Base-by-base conservation (phyloP, 2,888 invertebrate species). In the Dasysyrphus albostriatus region DNA sequence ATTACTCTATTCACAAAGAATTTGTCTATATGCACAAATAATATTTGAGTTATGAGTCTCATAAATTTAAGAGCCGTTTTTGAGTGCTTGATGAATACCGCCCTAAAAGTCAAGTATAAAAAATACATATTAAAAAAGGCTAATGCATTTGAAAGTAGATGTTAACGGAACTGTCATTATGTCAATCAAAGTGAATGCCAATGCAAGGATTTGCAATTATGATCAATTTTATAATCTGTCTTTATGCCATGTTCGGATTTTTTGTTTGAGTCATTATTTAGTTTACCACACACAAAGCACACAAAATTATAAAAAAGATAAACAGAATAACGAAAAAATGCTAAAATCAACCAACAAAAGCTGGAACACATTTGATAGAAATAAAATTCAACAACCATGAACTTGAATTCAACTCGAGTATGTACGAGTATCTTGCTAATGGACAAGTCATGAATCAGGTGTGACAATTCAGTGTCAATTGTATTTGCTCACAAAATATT, bases 201-300 rank as follows among this genome's bases (percentile, higher is more conserved):
- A 44, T 32, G 58, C 47, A 73, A 81, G 80, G 84, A 84, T 77
- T 76, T 84, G 67, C 76, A 84, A 76, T 80, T 76, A 47, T 47
- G 59, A 69, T 61, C 47, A 69, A 58, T 54, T 59, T 37, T 19
- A 65, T 58, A 61, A 37, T 54, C 51, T 69, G 37, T 34, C 39
- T 42, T 42, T 49, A 29, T 32, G 10, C 39, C 47, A 47, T 59
- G 42, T 47, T 44, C 54, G 47, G 12, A 34, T 42, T 34, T 47
- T 49, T 9, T 5, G 0, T 14, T n/a, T n/a, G n/a, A 39, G 29
- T 12, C 29, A 39, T 65, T n/a, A 39, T 56, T 51, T n/a, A 37
- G 9, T 47, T 16, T 47, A 63, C 70, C 49, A 9, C 42, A 72
- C n/a, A 42, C 29, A 37, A 8, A 5, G 29, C 16, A 32, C 65